These are phyloP conservation scores for Eupithecia subumbrata DNA, from an alignment of 2,888 invertebrate genomes.

Conservation along the genomic window DNA sequence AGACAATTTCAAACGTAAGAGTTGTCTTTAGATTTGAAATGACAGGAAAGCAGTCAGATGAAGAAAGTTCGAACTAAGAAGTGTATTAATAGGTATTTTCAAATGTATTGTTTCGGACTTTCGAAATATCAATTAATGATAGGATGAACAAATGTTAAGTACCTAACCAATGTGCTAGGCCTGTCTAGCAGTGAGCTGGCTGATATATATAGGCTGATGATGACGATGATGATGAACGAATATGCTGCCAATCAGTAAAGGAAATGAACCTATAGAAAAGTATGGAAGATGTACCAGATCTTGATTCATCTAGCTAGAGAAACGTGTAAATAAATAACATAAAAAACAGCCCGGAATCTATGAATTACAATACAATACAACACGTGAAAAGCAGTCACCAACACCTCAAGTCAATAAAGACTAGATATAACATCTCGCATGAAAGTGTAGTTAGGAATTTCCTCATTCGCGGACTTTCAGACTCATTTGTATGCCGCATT, in stretches of 20 bases:
- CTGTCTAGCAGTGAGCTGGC: too few relatives aligned
- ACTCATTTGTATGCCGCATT: slow-evolving; percentile 76
- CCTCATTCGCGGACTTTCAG: slow-evolving; percentile 74
- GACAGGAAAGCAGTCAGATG: not conserved
- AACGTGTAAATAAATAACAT: not conserved
- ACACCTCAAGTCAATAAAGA: slow-evolving; percentile 42
- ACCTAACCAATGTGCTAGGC: too few relatives aligned
- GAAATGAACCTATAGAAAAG: not conserved
- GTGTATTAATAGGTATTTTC: not conserved
- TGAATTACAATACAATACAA: not conserved
- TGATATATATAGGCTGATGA: too few relatives aligned
- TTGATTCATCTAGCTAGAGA: not conserved
- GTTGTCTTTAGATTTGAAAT: not conserved
- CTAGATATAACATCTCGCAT: slow-evolving; percentile 50
- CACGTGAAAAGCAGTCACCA: not conserved
- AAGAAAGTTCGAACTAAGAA: not conserved
- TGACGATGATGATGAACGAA: not conserved
- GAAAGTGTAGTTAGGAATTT: slow-evolving; percentile 70
- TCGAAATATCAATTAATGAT: not conserved
- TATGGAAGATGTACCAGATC: not conserved
- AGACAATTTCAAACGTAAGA: not conserved
- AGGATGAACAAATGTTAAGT: not conserved
- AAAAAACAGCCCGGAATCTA: not conserved
- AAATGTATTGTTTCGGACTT: not conserved
- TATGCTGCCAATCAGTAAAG: not conserved